These are phyloP conservation scores for Protaetia brevitarsis DNA, from an alignment of 1,140 invertebrate species.

Conservation along the genomic window DNA sequence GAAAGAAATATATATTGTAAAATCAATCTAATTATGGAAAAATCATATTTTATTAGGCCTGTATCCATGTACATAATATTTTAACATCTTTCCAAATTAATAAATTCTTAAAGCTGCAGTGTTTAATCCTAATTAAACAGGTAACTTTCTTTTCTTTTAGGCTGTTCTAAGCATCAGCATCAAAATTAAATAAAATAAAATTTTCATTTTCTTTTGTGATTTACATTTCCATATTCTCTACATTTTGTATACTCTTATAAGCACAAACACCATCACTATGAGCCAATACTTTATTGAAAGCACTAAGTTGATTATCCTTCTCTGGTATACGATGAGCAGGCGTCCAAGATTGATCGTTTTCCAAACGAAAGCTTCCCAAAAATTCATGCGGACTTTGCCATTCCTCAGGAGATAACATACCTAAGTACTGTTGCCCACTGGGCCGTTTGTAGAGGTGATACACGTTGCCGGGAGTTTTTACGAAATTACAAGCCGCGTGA, in stretches of 20 bases:
- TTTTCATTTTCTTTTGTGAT: background rate
- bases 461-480: conserved; percentile 65
- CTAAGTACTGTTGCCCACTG: conserved; percentile 64
- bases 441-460: conserved; percentile 68
- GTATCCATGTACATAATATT: too few relatives aligned
- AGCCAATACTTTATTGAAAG: conserved; percentile 39
- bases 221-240: conserved; percentile 19
- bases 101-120: too few relatives aligned
- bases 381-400: conserved; percentile 63
- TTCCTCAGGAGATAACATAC: conserved; percentile 71
- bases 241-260: background rate
- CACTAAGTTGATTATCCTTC: conserved; percentile 40
- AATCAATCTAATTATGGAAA: too few relatives aligned
- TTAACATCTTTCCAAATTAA: too few relatives aligned
- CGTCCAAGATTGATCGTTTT: conserved; percentile 69
- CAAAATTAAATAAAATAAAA: too few relatives aligned
- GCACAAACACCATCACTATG: conserved; percentile 6
- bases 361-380: conserved; percentile 64
- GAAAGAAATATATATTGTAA: too few relatives aligned
- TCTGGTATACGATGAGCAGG: conserved; percentile 49
- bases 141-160: too few relatives aligned
- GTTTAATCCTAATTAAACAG: too few relatives aligned
- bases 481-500: conserved; percentile 68
- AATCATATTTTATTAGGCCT: too few relatives aligned
- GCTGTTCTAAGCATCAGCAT: too few relatives aligned